Conservation (phyloP, 1,140 invertebrate species). For the Platorchestia sp. region DNA sequence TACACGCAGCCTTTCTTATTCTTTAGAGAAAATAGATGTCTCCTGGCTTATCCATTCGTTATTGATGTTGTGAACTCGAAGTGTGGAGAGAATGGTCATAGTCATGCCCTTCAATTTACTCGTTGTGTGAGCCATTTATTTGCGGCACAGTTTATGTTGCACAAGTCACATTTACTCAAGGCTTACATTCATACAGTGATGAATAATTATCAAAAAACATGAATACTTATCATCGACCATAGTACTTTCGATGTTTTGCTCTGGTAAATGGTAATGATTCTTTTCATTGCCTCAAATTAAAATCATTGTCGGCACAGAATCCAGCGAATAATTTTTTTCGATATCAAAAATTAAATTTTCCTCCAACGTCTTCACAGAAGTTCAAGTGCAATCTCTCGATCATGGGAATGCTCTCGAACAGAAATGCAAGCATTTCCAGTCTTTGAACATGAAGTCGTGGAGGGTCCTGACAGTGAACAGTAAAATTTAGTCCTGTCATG, state of each 20-base stretch:
- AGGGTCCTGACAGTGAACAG: neutral
- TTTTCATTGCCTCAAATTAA: neutral
- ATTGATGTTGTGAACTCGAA: neutral
- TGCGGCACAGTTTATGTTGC: neutral
- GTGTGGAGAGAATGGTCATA: neutral
- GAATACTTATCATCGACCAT: neutral
- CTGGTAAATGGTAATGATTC: neutral
- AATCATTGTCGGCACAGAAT: too few relatives aligned
- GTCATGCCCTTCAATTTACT: neutral
- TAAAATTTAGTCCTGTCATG: neutral
- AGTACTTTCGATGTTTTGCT: neutral
- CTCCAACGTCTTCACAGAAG: neutral
- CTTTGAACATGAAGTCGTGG: neutral
- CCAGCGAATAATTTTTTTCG: neutral
- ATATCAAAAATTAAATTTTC: neutral
- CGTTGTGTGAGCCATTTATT: neutral
- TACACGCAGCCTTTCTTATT: neutral
- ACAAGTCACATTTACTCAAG: neutral
- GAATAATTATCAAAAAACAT: neutral
- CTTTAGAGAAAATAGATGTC: neutral
- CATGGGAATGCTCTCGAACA: neutral
- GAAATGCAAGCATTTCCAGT: neutral
- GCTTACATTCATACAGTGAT: neutral
- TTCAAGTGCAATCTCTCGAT: neutral
- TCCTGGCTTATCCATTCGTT: neutral